Evolutionary conservation across 2,797 vertebrate species (phyloP), one percentile per base, ranked within the genome.

Genomic region (Eulemur albifrons): DNA sequence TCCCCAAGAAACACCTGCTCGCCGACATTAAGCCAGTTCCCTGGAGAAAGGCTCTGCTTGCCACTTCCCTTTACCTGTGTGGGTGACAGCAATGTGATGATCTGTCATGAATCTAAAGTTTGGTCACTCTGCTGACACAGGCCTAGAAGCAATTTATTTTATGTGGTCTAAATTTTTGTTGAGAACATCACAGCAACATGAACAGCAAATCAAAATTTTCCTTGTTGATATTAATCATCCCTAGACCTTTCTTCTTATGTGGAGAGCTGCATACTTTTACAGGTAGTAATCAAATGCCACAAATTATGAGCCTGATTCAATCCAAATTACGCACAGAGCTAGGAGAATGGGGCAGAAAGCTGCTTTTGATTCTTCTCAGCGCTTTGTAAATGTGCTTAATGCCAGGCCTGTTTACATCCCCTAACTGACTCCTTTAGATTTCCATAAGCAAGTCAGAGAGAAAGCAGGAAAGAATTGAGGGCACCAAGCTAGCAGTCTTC

Each of bases 251-350:
- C 65, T 88, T 87, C 43, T 90, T 54, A 23, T 0, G 4, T 35
- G 69, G 50, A 69, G 14, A 43, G 69, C 84, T 27, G 7, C 52
- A 30, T 70, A 65, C 25, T 79, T 87, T 69, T 21, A 48, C 90
- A 97, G 96, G 91, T 97, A 97, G 61, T 85, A 81, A 96, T 93
- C 87, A 96, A 43, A 95, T 27, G 89, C 90, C 94, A 88, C 89
- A 92, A 92, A 94, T 90, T 90, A 94, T 14, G 25, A 70, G 93
- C n/a, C 92, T 93, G 81, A 92, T 92, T 95, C 97, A 17, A 79
- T 50, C 38, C 89, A 94, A 97, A 95, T 93, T 92, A 82, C 23
- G 40, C 87, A 72, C 72, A 80, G 76, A 92, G 50, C 72, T 50
- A n/a, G 35, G n/a, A 12, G 4, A 4, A 23, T 18, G 21, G 18